Percentiles rank a stretch among this genome's conserved stretches.
Conservation (phyloP, 1,140 invertebrate genomes). For the Lucilia sericata region DNA sequence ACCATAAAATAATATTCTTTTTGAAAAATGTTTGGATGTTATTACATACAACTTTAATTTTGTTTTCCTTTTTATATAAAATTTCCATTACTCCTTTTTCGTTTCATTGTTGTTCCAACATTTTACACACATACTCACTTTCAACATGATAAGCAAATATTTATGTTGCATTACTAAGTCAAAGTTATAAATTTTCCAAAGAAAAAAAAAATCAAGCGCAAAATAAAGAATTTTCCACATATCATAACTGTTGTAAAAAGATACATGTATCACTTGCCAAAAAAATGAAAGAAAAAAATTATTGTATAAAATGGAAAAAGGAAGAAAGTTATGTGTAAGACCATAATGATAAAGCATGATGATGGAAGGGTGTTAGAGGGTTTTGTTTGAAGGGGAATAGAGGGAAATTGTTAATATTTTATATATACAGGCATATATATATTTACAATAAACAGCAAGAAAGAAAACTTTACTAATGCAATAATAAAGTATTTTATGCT, state of each 20-base stretch:
- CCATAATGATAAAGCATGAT: not conserved
- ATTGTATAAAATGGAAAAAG: not conserved
- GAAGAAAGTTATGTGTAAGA: not conserved
- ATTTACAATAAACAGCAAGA: not conserved
- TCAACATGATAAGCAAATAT: constrained; percentile 39
- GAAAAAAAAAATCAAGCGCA: not conserved
- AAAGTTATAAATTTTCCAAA: constrained; percentile 38
- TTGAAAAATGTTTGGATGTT: not conserved
- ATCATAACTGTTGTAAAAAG: constrained; percentile 8
- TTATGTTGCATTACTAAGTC: constrained; percentile 43
- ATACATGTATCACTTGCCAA: constrained; percentile 26
- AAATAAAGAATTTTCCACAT: constrained; percentile 29
- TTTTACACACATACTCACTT: not conserved
- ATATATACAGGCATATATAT: not conserved
- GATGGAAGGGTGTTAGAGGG: not conserved
- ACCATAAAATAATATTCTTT: not conserved
- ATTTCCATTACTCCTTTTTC: constrained; percentile 7
- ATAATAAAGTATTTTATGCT: constrained; percentile 22
- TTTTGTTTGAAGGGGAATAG: not conserved
- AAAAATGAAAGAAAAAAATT: not conserved
- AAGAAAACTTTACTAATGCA: constrained; percentile 34
- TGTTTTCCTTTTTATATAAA: constrained; percentile 5
- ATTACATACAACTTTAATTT: constrained; percentile 19
- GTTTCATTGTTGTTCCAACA: not conserved
- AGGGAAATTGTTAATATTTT: not conserved